Evolutionary conservation across 2,113 vertebrate species (phyloP), one percentile per base, ranked within the genome.

Genomic region (Callionymus lyra): DNA sequence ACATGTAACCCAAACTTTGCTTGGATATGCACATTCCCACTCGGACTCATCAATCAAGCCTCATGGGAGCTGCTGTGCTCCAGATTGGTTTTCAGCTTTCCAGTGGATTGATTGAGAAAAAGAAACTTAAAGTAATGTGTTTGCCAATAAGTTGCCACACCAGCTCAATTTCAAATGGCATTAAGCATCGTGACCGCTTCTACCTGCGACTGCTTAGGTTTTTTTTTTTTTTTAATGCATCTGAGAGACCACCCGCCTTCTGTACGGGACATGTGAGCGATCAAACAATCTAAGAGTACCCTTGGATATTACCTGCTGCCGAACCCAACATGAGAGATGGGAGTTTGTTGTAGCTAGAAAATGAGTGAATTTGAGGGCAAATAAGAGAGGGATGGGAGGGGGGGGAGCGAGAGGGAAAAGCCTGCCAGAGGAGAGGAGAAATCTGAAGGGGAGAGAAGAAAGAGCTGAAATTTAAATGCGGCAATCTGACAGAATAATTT

Each of bases 401-500:
- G 44, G 47, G 36, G 51, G 46, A 32, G 53, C 11, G 48, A 48
- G 53, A 16, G 46, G 21, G 21, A 27, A 68, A 50, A 41, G 41
- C 53, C 41, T 39, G 1, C 50, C 39, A 41, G 55, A 12, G 47
- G 21, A 60, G 44, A 49, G 56, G 13, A 50, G 53, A 59, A 67
- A 56, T 72, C 65, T 53, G 56, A 69, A 56, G 65, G 62, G 54
- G 59, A 61, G 48, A 65, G 62, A 63, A 63, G 63, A 73, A 77
- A 70, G 64, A 68, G 70, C 34, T 54, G 59, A 33, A 59, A 81
- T 82, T 76, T 59, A 84, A 74, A 83, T 74, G 72, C 47, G 44
- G 52, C 72, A 79, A 80, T 81, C 79, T 84, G 68, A 77, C 70
- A 76, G 78, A 84, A 83, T 82, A 81, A 82, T 81, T 78, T 75